These are phyloP conservation scores for Styela clava DNA, from an alignment of 23 tunicate species.

Conservation along the genomic window DNA sequence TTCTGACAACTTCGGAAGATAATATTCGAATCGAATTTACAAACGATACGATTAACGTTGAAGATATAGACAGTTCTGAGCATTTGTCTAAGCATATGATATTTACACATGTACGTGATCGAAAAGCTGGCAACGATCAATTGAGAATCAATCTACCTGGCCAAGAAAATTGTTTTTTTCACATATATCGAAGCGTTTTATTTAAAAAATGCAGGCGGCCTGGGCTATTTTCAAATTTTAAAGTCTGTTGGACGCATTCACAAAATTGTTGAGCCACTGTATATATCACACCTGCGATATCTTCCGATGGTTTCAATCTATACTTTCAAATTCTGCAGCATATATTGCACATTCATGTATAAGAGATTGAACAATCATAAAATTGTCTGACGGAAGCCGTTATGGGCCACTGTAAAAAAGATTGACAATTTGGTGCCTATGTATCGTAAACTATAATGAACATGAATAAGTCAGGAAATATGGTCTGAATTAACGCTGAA, in stretches of 20 bases:
- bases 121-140: not conserved
- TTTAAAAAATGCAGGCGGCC: not conserved
- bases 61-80: not conserved
- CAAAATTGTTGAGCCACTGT: not conserved
- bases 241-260: not conserved
- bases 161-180: not conserved
- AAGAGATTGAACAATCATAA: no score
- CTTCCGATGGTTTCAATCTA: not conserved
- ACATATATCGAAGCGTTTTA: not conserved
- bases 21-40: not conserved
- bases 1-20: not conserved
- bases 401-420: no score
- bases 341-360: not conserved
- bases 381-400: no score
- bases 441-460: no score
- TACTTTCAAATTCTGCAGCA: not conserved
- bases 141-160: not conserved
- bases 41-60: not conserved
- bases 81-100: not conserved
- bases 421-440: no score
- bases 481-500: no score
- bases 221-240: not conserved
- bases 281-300: not conserved
- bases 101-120: not conserved
- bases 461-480: no score